A percentile compares a stretch with the other conserved stretches of the same genome.
Conservation (phyloP, 2,888 invertebrate species). For the Euproctis similis region DNA sequence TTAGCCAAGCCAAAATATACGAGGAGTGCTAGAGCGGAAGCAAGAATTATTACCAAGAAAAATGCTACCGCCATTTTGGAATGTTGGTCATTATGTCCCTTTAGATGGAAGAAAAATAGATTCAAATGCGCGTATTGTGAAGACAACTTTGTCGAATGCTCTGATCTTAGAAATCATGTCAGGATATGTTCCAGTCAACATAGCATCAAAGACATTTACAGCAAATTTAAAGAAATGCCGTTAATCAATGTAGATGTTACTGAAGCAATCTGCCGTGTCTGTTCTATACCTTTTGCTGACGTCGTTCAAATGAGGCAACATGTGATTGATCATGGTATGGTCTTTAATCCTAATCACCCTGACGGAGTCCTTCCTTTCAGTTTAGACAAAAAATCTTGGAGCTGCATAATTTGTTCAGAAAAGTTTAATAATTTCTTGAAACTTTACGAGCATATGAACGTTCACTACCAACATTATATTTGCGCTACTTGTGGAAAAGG, state of each 20-base stretch:
- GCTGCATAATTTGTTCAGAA: slow-evolving; percentile 49
- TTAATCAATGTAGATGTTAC: slow-evolving; percentile 59
- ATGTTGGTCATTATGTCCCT: slow-evolving; percentile 58
- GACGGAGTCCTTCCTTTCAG: slow-evolving; percentile 59
- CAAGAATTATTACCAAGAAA: slow-evolving; percentile 55
- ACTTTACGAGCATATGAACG: slow-evolving; percentile 64
- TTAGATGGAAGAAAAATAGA: slow-evolving; percentile 59
- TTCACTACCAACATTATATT: slow-evolving; percentile 63
- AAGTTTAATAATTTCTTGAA: slow-evolving; percentile 61
- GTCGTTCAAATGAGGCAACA: slow-evolving; percentile 48
- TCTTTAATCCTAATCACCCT: slow-evolving; percentile 44
- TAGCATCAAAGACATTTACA: slow-evolving; percentile 53
- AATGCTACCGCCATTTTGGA: slow-evolving; percentile 53
- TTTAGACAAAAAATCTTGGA: slow-evolving; percentile 56
- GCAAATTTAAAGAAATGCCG: slow-evolving; percentile 63
- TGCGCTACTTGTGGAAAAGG: slow-evolving; percentile 65
- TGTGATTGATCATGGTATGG: slow-evolving; percentile 44
- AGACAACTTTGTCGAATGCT: slow-evolving; percentile 49
- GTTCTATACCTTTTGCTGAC: slow-evolving; percentile 35
- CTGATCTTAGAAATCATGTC: slow-evolving; percentile 46
- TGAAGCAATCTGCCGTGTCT: slow-evolving; percentile 44
- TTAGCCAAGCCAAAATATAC: slow-evolving; percentile 40
- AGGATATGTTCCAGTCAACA: slow-evolving; percentile 40
- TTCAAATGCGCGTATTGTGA: slow-evolving; percentile 66
- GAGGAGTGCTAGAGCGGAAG: slow-evolving; percentile 53